These are phyloP conservation scores for Petrolisthes cinctipes DNA, from an alignment of 2,888 invertebrate genomes.

Conservation along the genomic window DNA sequence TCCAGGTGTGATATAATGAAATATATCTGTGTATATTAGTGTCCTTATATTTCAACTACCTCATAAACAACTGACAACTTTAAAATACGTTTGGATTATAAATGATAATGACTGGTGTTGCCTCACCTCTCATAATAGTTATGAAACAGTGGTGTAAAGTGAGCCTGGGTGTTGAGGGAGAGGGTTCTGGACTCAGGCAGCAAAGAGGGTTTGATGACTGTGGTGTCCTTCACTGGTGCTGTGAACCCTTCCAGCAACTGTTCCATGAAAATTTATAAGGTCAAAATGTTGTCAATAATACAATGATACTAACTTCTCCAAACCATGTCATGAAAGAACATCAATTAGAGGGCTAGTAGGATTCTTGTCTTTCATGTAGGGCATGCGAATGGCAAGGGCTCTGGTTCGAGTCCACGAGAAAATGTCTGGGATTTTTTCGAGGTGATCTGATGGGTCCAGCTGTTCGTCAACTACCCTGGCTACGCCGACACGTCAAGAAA, in stretches of 20 bases:
- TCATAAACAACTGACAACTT: not conserved
- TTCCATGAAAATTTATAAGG: not conserved
- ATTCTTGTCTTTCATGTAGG: too few species aligned
- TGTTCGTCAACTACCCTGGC: too few species aligned
- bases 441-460: too few species aligned
- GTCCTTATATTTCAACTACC: not conserved
- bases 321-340: not conserved
- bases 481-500: too few species aligned
- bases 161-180: slow-evolving; percentile 46
- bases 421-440: too few species aligned
- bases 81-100: too few species aligned
- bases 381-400: too few species aligned
- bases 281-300: not conserved
- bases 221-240: slow-evolving; percentile 45
- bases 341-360: not conserved
- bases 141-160: slow-evolving; percentile 24
- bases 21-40: too few species aligned
- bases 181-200: slow-evolving; percentile 55
- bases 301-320: not conserved
- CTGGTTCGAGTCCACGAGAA: too few species aligned
- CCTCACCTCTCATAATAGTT: slow-evolving; percentile 55
- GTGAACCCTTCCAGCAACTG: slow-evolving; percentile 61
- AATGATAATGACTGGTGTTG: not conserved
- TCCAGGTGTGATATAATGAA: too few species aligned
- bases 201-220: slow-evolving; percentile 50